Evolutionary conservation across 2,113 vertebrate genomes (phyloP).

Genomic region (Megaceryle torquata): DNA sequence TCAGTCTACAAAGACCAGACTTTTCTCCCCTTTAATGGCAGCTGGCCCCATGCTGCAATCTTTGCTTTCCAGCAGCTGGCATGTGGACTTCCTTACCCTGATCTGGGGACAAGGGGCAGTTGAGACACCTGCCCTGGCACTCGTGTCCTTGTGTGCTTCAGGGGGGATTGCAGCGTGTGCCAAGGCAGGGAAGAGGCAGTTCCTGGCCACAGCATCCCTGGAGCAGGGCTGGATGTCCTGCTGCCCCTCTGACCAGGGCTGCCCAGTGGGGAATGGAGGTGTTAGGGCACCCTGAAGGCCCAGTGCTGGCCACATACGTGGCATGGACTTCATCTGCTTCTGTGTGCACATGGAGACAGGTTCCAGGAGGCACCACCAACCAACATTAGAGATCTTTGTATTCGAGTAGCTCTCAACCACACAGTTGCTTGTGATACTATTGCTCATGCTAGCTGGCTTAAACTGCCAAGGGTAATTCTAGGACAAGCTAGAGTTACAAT

Average conservation of each 20-base stretch:
- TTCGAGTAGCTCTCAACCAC: neutral
- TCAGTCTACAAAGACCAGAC: neutral
- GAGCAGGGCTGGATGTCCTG: neutral
- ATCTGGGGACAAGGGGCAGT: neutral
- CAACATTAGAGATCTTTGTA: neutral
- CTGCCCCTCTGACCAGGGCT: neutral
- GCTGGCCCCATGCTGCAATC: neutral
- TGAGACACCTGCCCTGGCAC: neutral
- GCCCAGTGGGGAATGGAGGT: fast-evolving
- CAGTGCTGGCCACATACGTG: neutral
- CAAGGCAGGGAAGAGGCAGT: neutral
- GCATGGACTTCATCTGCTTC: fast-evolving
- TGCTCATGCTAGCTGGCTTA: conserved; percentile 3
- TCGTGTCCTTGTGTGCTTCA: fast-evolving
- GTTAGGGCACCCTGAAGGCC: neutral
- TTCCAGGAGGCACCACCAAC: neutral
- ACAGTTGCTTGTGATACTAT: neutral
- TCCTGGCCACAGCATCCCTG: neutral
- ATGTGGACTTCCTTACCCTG: neutral
- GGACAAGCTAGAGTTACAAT: conserved; percentile 43
- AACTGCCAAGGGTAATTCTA: conserved; percentile 49
- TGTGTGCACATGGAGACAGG: neutral
- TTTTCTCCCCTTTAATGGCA: neutral
- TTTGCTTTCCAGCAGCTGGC: neutral
- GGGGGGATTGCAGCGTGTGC: fast-evolving